phyloP scores from a whole-genome alignment of 2,797 vertebrate genomes.

The Champsocephalus esox region DNA sequence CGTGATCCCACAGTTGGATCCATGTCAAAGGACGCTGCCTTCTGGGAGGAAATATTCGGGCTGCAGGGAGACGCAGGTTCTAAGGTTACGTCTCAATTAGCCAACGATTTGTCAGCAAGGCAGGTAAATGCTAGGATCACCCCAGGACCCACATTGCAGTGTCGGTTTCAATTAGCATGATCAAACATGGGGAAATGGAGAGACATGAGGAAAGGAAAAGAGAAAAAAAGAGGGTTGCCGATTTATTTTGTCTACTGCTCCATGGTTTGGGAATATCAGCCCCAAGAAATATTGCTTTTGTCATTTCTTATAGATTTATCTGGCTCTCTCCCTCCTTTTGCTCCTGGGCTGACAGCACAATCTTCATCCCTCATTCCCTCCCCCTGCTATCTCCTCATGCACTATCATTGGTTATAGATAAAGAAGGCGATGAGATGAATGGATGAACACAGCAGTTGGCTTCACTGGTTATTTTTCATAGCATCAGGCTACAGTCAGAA shows the following conservation, averaged over 20 bases:
- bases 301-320: constrained; percentile 54
- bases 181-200: constrained; percentile 45
- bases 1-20: constrained; percentile 26
- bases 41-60: constrained; percentile 13
- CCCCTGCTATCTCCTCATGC: constrained; percentile 23
- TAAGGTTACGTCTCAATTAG: constrained; percentile 63
- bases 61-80: constrained; percentile 18
- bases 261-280: constrained; percentile 23
- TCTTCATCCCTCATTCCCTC: constrained; percentile 18
- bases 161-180: constrained; percentile 52
- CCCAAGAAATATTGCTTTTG: constrained; percentile 18
- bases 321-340: constrained; percentile 6
- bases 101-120: constrained; percentile 52
- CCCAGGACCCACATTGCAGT: constrained; percentile 31
- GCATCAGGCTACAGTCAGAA: constrained; percentile 1
- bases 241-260: constrained; percentile 35
- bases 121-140: constrained; percentile 45
- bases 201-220: background rate
- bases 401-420: constrained; percentile 40
- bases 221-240: constrained; percentile 8
- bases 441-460: constrained; percentile 16
- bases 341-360: constrained; percentile 29
- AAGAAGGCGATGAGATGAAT: constrained; percentile 16
- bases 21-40: constrained; percentile 34
- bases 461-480: constrained; percentile 13